Evolutionary conservation across 2,797 vertebrate species (phyloP).

Genomic region (Anabacerthia variegaticeps): DNA sequence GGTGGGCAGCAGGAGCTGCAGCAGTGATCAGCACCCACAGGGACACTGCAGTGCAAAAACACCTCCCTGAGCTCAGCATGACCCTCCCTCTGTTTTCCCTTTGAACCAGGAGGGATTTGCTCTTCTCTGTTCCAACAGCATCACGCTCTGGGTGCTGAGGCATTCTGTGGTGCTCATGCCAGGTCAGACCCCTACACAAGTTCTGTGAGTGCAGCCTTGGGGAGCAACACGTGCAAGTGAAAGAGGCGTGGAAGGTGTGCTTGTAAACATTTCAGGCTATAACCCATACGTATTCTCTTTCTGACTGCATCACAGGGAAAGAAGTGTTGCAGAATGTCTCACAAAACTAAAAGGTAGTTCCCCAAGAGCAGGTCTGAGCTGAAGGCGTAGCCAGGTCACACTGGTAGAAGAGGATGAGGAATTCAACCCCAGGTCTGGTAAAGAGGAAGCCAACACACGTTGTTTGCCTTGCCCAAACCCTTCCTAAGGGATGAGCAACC

Average conservation of each 20-base stretch:
- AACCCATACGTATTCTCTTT: fast-evolving
- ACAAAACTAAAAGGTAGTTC: neutral
- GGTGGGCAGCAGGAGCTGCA: neutral
- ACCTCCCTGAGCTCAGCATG: fast-evolving
- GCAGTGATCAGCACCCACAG: fast-evolving
- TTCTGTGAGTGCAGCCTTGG: fast-evolving
- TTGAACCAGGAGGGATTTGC: neutral
- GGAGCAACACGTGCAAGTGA: neutral
- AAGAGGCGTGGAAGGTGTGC: fast-evolving
- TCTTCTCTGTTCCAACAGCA: neutral
- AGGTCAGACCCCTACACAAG: neutral
- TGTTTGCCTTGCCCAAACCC: neutral
- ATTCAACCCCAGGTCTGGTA: fast-evolving
- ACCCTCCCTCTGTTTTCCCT: fast-evolving
- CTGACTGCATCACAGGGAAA: neutral
- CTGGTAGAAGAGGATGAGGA: neutral
- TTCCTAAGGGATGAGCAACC: fast-evolving
- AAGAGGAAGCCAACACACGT: neutral
- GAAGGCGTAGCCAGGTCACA: fast-evolving
- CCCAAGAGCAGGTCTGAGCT: fast-evolving
- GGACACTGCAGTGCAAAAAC: fast-evolving
- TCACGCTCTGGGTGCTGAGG: no score
- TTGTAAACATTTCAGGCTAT: fast-evolving
- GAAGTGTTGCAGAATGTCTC: fast-evolving
- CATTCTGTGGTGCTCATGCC: fast-evolving